These are phyloP conservation scores for Cantharis rustica DNA, from an alignment of 2,888 invertebrate genomes.

Conservation along the genomic window DNA sequence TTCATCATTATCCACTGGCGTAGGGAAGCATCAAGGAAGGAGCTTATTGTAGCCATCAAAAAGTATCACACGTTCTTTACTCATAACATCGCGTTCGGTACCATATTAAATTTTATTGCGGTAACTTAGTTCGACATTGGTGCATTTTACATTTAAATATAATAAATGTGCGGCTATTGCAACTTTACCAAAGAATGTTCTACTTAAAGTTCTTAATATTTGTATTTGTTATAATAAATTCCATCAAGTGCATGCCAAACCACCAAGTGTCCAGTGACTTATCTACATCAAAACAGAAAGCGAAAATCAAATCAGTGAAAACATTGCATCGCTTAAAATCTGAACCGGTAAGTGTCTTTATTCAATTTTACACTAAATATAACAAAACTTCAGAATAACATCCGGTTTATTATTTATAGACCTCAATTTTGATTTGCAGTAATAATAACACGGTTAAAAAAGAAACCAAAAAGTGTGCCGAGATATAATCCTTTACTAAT, in stretches of 20 bases:
- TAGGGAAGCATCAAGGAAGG: slow-evolving; percentile 14
- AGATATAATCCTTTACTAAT: slow-evolving; percentile 8
- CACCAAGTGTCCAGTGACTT: neutral
- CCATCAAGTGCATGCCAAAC: slow-evolving; percentile 13
- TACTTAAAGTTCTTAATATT: neutral
- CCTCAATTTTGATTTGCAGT: slow-evolving; percentile 5
- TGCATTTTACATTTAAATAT: slow-evolving; percentile 1
- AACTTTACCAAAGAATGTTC: slow-evolving; percentile 15
- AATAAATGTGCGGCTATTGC: neutral
- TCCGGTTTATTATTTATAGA: slow-evolving; percentile 1
- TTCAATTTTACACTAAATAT: neutral
- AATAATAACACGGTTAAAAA: slow-evolving; percentile 20
- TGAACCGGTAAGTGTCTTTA: slow-evolving; percentile 13
- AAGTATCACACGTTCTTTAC: slow-evolving; percentile 20
- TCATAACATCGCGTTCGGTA: slow-evolving; percentile 4
- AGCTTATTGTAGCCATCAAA: slow-evolving; percentile 16
- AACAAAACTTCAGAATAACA: neutral
- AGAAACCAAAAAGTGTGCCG: slow-evolving; percentile 15
- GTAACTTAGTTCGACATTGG: slow-evolving; percentile 4
- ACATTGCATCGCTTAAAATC: slow-evolving; percentile 14
- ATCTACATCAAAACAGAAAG: slow-evolving; percentile 8
- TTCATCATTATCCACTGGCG: slow-evolving; percentile 6
- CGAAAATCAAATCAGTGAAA: slow-evolving; percentile 12
- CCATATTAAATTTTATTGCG: slow-evolving; percentile 6
- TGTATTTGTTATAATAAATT: slow-evolving; percentile 6